Conservation (phyloP, 2,113 vertebrate genomes). For the Siniperca chuatsi region DNA sequence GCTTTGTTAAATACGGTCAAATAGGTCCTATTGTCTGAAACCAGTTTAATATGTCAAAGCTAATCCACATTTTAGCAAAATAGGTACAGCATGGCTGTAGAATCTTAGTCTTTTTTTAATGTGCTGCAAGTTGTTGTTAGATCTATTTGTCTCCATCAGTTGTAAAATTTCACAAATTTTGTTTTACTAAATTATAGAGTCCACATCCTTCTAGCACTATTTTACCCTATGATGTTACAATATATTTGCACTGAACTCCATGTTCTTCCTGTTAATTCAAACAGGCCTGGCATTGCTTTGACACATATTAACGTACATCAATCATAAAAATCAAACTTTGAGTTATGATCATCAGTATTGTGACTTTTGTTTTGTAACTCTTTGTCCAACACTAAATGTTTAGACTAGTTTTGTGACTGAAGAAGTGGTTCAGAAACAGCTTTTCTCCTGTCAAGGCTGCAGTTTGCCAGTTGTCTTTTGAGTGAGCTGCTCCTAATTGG, state of each 20-base stretch:
- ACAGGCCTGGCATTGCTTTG: background rate
- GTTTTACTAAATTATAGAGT: too few relatives aligned
- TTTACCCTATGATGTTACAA: background rate
- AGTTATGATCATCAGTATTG: background rate
- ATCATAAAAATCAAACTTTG: background rate
- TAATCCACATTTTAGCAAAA: background rate
- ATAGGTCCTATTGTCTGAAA: background rate
- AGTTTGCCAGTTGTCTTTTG: background rate
- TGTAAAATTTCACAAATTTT: too few relatives aligned
- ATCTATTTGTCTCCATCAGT: too few relatives aligned
- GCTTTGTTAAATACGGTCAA: background rate
- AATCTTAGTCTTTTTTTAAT: background rate
- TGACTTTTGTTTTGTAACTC: background rate
- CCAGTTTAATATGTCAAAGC: background rate
- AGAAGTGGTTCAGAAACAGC: background rate
- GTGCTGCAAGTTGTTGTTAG: too few relatives aligned
- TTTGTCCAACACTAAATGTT: background rate
- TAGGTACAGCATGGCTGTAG: background rate
- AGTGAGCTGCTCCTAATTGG: conserved; percentile 38
- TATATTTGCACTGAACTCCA: background rate
- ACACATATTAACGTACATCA: background rate
- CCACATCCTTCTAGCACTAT: background rate
- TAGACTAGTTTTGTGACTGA: background rate
- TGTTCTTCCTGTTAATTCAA: background rate
- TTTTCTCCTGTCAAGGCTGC: conserved; percentile 27